Percentiles rank a stretch among this genome's conserved stretches.
These are phyloP conservation scores for Crocodylus rhombifer DNA, from an alignment of 2,797 vertebrate species.

Conservation along the genomic window DNA sequence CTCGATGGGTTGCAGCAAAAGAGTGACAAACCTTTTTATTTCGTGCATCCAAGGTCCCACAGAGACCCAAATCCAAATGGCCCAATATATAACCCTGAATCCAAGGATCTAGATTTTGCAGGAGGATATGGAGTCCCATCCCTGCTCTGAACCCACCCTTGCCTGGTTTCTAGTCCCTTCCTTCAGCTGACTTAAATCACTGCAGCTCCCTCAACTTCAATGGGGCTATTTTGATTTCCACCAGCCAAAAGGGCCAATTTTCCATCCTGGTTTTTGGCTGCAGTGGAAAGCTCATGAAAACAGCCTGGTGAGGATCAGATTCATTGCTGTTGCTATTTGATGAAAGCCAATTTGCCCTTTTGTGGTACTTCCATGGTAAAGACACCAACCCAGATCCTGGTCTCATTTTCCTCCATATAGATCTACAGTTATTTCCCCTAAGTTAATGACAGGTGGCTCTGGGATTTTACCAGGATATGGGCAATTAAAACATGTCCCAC, in stretches of 20 bases:
- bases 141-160: not conserved
- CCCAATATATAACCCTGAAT: fast-evolving
- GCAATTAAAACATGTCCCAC: slow-evolving; percentile 8
- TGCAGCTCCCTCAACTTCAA: not conserved
- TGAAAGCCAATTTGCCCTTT: not conserved
- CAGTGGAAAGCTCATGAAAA: slow-evolving; percentile 55
- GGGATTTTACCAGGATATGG: slow-evolving; percentile 9
- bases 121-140: not conserved
- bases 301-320: not conserved
- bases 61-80: too few relatives aligned
- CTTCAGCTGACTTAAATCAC: not conserved
- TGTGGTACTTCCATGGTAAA: not conserved
- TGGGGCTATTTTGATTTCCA: slow-evolving; percentile 15
- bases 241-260: slow-evolving; percentile 21
- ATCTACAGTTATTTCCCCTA: slow-evolving; percentile 8
- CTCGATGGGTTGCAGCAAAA: too few relatives aligned
- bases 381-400: not conserved
- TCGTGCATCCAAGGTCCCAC: fast-evolving
- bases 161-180: not conserved
- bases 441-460: not conserved
- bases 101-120: not conserved
- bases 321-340: not conserved
- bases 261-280: slow-evolving; percentile 2
- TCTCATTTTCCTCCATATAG: slow-evolving; percentile 1
- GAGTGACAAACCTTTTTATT: not conserved